Conservation (phyloP, 2,797 vertebrate genomes). For the Sebastolobus alascanus region DNA sequence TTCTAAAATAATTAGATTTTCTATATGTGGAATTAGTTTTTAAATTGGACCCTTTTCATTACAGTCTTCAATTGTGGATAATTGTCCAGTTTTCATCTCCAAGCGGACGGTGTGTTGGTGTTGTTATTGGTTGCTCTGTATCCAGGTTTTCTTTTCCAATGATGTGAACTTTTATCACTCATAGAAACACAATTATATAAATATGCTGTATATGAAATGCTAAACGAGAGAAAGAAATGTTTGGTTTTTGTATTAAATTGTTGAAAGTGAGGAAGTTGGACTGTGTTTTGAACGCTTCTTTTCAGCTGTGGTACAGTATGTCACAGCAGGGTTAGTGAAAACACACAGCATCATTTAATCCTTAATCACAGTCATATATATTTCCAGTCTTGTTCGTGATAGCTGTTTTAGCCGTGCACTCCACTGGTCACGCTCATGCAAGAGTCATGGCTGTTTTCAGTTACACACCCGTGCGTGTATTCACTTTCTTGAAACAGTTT, state of each 20-base stretch:
- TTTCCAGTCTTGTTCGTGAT: not conserved
- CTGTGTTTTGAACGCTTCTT: constrained; percentile 16
- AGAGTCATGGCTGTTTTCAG: constrained; percentile 47
- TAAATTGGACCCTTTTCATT: constrained; percentile 44
- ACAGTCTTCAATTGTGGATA: constrained; percentile 37
- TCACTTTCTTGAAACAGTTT: constrained; percentile 32
- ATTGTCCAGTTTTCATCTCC: constrained; percentile 59
- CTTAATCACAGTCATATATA: constrained; percentile 17
- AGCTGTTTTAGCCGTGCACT: constrained; percentile 1
- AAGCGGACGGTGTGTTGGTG: constrained; percentile 59
- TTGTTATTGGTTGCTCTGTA: constrained; percentile 64
- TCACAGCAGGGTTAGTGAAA: not conserved
- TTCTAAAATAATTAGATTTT: constrained; percentile 39
- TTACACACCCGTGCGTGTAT: constrained; percentile 36
- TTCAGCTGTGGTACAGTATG: not conserved
- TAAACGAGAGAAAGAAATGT: constrained; percentile 75
- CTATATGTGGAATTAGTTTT: constrained; percentile 53
- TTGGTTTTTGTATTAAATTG: constrained; percentile 88
- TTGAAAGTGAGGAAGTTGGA: constrained; percentile 45
- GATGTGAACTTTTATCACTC: constrained; percentile 79
- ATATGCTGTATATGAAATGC: constrained; percentile 85
- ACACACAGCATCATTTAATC: constrained; percentile 10
- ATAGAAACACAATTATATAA: constrained; percentile 84
- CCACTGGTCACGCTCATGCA: constrained; percentile 31
- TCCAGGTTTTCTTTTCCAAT: constrained; percentile 72